Percentiles rank a stretch among this genome's conserved stretches.
Evolutionary conservation across 2,797 vertebrate species (phyloP).

Genomic region (Heterohyrax brucei): DNA sequence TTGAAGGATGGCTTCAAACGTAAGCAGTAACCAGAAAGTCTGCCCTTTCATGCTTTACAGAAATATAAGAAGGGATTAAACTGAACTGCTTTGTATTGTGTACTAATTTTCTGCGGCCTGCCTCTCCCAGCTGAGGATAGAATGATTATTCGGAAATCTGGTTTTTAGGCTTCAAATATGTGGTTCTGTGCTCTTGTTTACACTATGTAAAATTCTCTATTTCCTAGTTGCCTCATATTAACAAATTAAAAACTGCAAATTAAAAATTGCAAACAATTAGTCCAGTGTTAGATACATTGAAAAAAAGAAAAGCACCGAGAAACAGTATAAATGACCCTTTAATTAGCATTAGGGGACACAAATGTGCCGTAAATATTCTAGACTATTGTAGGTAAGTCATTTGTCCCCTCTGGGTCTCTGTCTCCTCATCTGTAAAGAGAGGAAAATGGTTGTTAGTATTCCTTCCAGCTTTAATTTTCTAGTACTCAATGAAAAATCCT

Average conservation of each 20-base stretch:
- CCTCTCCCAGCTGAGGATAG: background rate
- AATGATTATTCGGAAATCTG: constrained; percentile 33
- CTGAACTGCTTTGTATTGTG: background rate
- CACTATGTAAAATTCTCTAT: constrained; percentile 38
- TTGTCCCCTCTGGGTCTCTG: background rate
- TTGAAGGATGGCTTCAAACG: constrained; percentile 26
- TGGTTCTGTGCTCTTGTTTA: background rate
- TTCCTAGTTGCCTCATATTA: constrained; percentile 50
- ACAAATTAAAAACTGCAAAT: constrained; percentile 51
- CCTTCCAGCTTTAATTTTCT: background rate
- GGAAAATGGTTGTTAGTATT: background rate
- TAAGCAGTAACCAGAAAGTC: constrained; percentile 30
- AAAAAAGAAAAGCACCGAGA: constrained; percentile 11
- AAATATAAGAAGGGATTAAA: constrained; percentile 19
- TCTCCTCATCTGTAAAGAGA: background rate
- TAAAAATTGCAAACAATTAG: background rate
- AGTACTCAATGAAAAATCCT: constrained; percentile 15
- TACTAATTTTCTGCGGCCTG: background rate
- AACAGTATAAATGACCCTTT: constrained; percentile 43
- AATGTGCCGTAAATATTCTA: constrained; percentile 18
- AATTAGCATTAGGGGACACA: background rate
- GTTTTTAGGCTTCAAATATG: constrained; percentile 31
- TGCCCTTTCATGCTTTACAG: background rate
- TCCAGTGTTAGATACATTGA: background rate
- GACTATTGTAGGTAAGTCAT: background rate